Evolutionary conservation across 2,113 vertebrate genomes (phyloP).

Genomic region (Scomber colias): DNA sequence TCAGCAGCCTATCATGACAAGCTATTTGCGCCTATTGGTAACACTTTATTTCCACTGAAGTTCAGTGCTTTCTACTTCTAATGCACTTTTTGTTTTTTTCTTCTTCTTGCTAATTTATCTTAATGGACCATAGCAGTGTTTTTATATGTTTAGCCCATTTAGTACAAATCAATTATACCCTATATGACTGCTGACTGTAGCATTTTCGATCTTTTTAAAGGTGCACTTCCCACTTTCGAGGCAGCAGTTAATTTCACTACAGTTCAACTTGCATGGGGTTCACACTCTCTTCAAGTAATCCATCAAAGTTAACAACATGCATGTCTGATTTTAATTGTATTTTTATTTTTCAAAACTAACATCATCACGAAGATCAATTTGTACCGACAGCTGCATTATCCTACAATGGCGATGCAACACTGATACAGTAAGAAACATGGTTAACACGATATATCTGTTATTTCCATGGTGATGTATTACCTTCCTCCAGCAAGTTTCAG

Average conservation of each 20-base stretch:
- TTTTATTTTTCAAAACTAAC: not conserved
- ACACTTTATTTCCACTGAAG: slow-evolving; percentile 24
- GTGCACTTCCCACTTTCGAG: slow-evolving; percentile 2
- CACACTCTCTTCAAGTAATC: not conserved
- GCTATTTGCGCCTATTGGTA: slow-evolving; percentile 49
- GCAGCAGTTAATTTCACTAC: slow-evolving; percentile 4
- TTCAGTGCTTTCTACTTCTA: slow-evolving; percentile 4
- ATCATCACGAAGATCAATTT: not conserved
- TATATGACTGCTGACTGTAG: slow-evolving; percentile 1
- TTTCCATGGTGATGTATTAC: not conserved
- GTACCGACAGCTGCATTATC: not conserved
- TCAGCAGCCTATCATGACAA: slow-evolving; percentile 11
- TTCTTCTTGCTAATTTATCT: not conserved
- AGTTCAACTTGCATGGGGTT: not conserved
- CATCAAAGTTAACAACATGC: not conserved
- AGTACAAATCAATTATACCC: slow-evolving; percentile 4
- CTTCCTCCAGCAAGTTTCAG: not conserved
- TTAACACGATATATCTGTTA: not conserved
- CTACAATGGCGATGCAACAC: not conserved
- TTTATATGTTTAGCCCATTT: slow-evolving; percentile 17
- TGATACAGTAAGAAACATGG: not conserved
- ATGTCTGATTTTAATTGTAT: not conserved
- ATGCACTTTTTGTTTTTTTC: not conserved
- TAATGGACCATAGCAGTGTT: slow-evolving; percentile 7
- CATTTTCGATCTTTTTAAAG: not conserved